Evolutionary conservation across 2,888 invertebrate genomes (phyloP), one percentile per base, ranked within the genome.

Genomic region (Polyommatus iphigenia): DNA sequence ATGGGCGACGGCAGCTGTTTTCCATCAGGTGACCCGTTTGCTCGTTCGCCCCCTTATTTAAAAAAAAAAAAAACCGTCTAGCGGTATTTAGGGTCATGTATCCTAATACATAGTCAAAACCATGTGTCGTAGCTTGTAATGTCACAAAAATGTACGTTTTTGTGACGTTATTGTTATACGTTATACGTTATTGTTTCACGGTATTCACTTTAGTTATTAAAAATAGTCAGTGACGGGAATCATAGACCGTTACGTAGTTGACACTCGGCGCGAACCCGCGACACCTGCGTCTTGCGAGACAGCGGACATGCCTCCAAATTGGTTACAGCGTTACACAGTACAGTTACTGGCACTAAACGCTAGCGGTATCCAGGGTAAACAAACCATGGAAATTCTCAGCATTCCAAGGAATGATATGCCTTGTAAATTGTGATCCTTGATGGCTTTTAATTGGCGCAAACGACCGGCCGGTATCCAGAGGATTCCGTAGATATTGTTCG

Each of bases 261-360:
- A 75, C 75, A 75, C 73, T 75, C 24, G 75, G 24, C 18, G 75
- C 4, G 24, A 50, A 75, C 75, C 54, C 75, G 73, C 50, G 50
- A 54, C 75, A 75, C 75, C 54, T 75, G 73, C 46, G 46, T 54
- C 54, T 50, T 54, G 73, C 46, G 46, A 41, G 54, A 15, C 54
- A 5, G 50, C 75, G 50, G 75, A 75, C 75, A 75, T 54, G 75
- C 50, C 75, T 54, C 75, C 50, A 75, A 72, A 75, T 75, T 75
- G 75, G 75, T 75, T 54, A 75, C 50, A 75, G 75, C 46, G 73
- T 50, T 73, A 24, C 75, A 24, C 15, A 24, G 75, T 75, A 75
- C 75, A 54, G 75, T 75, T 75, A 75, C 50, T 54, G 20, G 36
- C 24, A 15, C 18, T 24, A 54, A 29, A 32, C 67, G 6, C 5